Evolutionary conservation across 2,113 vertebrate species (phyloP), one percentile per base, ranked within the genome.

Genomic region (Neomonachus schauinslandi): DNA sequence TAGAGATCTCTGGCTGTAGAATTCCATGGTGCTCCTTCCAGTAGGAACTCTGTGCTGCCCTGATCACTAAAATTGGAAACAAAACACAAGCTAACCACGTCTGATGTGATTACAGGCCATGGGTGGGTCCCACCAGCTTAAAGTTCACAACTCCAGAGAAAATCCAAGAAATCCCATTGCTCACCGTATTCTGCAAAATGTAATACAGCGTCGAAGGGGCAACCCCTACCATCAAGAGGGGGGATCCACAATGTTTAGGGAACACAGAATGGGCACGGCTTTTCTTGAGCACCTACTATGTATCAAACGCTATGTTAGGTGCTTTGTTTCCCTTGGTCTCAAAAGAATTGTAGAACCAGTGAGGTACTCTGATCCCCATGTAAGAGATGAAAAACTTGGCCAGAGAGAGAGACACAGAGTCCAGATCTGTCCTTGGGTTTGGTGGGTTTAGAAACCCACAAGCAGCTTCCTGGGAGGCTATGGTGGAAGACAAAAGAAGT

Each of bases 21-120:
- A 83, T 55, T 59, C 59, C 46, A 72, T 16, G 24, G 33, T 59
- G 89, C 5, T 72, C 55, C 71, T 88, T 95, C 85, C 42, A 81
- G 21, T 7, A 49, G 22, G 67, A 53, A 85, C 51, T 91, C 69
- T 94, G 59, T 87, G 63, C 63, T 53, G n/a, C 80, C 2, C 0
- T 33, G 71, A 71, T 84, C 81, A 71, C 28, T 80, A 79, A 83
- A 92, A 80, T 2, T 87, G 63, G 91, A 92, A 95, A 94, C 14
- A 65, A 94, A 95, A 85, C 26, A 72, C 72, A 74, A 76, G 39
- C 49, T 81, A 89, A 46, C 89, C 82, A n/a, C 22, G 42, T 72
- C 92, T 79, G 49, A 82, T 77, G 61, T 11, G 82, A 95, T 86
- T 49, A 42, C 1, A 7, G 65, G 51, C 24, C 86, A 21, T 0